Conservation (phyloP, 2,113 vertebrate species). For the Larimichthys crocea region DNA sequence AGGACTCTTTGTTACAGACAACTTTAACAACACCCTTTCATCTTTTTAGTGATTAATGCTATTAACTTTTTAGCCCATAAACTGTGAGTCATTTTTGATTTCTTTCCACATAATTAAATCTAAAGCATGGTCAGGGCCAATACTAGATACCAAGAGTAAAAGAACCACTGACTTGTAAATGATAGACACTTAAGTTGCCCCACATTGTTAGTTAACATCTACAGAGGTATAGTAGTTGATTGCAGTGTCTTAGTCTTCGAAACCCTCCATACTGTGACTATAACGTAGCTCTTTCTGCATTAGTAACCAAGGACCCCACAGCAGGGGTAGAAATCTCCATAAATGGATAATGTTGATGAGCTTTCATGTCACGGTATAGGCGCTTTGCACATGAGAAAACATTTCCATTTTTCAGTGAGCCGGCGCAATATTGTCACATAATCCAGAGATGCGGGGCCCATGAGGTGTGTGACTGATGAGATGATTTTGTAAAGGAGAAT, state of each 20-base stretch:
- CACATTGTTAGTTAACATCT: no score
- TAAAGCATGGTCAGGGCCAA: background rate
- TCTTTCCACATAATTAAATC: background rate
- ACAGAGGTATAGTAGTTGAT: no score
- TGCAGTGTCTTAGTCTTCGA: background rate
- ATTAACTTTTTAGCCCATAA: background rate
- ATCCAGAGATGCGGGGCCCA: constrained; percentile 50
- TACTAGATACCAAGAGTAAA: background rate
- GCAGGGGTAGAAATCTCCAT: constrained; percentile 11
- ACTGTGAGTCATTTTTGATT: background rate
- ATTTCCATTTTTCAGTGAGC: constrained; percentile 40
- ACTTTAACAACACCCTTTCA: background rate
- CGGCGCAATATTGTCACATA: constrained; percentile 44
- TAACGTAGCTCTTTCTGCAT: background rate
- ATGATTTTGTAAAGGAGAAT: constrained; percentile 60
- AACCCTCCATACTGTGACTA: background rate
- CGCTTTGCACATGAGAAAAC: background rate
- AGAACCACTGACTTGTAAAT: background rate
- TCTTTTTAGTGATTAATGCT: background rate
- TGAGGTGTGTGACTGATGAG: constrained; percentile 63
- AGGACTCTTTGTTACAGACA: background rate
- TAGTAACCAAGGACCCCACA: constrained; percentile 2
- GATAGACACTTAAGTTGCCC: background rate
- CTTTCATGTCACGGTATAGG: constrained; percentile 21
- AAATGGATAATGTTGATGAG: constrained; percentile 25